phyloP scores from a whole-genome alignment of 1,140 invertebrate species.

The Acromyrmex heyeri region DNA sequence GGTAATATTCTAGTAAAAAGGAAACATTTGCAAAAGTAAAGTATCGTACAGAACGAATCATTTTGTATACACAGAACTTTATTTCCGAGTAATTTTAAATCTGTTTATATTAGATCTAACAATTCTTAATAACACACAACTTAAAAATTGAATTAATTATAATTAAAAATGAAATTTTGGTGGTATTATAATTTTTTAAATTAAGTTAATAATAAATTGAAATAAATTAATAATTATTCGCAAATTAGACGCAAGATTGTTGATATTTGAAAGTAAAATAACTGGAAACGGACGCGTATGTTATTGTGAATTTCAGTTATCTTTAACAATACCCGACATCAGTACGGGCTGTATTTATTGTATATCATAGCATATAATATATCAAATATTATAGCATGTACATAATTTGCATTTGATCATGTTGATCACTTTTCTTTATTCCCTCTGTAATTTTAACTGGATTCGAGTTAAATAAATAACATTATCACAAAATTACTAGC shows the following conservation, averaged over 20 bases:
- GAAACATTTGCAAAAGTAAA: background rate
- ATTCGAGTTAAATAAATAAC: background rate
- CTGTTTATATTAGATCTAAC: background rate
- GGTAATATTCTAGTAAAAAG: background rate
- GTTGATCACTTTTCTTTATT: background rate
- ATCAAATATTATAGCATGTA: background rate
- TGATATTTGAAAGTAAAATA: background rate
- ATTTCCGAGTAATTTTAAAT: background rate
- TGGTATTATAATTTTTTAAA: background rate
- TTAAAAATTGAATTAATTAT: background rate
- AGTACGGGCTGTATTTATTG: background rate
- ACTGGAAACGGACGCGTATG: background rate
- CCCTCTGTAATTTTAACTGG: background rate
- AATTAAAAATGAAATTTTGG: background rate
- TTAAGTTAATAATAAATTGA: conserved; percentile 5
- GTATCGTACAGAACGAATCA: background rate
- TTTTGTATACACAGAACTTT: background rate
- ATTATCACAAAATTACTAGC: background rate
- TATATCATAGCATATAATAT: background rate
- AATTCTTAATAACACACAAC: background rate
- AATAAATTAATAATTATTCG: background rate
- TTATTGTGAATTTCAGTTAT: conserved; percentile 3
- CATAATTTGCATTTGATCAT: background rate
- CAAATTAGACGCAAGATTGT: background rate
- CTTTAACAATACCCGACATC: background rate